These are phyloP conservation scores for Solenopsis fugax DNA, from an alignment of 1,140 invertebrate species.

Conservation along the genomic window DNA sequence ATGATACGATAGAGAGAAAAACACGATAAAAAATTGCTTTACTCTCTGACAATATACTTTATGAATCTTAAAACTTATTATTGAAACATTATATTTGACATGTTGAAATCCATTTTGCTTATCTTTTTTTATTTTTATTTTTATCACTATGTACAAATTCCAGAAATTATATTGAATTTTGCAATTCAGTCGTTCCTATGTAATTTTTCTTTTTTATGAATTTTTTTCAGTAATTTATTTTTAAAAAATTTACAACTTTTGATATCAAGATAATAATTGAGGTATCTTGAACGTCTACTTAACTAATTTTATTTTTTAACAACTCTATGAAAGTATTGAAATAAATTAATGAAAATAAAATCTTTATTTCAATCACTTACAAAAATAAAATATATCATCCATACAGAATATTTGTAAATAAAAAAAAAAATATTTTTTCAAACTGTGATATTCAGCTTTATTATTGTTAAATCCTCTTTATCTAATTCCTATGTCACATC, in stretches of 20 bases:
- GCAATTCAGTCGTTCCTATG: not conserved
- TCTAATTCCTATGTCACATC: too few relatives aligned
- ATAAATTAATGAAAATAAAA: too few relatives aligned
- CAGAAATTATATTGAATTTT: not conserved
- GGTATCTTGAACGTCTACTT: too few relatives aligned
- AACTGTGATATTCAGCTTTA: too few relatives aligned
- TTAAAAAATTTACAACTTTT: not conserved
- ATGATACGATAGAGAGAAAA: not conserved
- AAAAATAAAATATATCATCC: too few relatives aligned
- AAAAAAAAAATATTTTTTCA: too few relatives aligned
- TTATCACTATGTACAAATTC: not conserved
- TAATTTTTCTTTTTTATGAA: not conserved
- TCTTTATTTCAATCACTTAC: too few relatives aligned
- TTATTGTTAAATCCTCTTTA: too few relatives aligned
- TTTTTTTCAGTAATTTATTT: not conserved
- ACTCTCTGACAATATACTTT: not conserved
- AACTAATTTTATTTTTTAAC: too few relatives aligned
- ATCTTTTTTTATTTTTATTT: not conserved
- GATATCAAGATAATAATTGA: not conserved
- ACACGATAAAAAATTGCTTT: not conserved
- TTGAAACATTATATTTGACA: not conserved
- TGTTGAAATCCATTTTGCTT: not conserved
- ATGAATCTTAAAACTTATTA: not conserved
- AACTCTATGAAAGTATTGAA: too few relatives aligned
- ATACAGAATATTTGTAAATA: too few relatives aligned